These are phyloP conservation scores for Ferdinandea cuprea DNA, from an alignment of 2,888 invertebrate genomes.

Conservation along the genomic window DNA sequence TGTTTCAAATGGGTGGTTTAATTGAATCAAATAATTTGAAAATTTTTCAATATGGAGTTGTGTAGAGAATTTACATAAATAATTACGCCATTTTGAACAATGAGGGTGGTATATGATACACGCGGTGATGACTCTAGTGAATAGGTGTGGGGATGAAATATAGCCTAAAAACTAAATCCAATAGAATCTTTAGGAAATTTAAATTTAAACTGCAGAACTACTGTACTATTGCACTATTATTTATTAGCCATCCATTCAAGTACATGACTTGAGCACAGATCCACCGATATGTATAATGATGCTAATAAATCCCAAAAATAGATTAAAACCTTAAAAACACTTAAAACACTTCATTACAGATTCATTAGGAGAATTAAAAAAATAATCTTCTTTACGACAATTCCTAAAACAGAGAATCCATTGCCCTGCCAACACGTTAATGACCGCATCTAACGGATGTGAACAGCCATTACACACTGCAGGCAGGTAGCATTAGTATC, in stretches of 20 bases:
- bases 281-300: slow-evolving; percentile 41
- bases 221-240: neutral
- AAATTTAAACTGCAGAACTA: too few species aligned
- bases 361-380: slow-evolving; percentile 67
- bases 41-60: slow-evolving; percentile 76
- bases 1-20: slow-evolving; percentile 74
- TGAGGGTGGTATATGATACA: slow-evolving; percentile 3
- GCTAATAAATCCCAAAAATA: slow-evolving; percentile 54
- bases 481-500: neutral
- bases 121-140: too few species aligned
- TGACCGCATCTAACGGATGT: slow-evolving; percentile 68
- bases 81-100: slow-evolving; percentile 63
- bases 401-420: slow-evolving; percentile 45
- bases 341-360: slow-evolving; percentile 66
- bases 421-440: slow-evolving; percentile 62
- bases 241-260: slow-evolving; percentile 3
- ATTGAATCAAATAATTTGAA: slow-evolving; percentile 82
- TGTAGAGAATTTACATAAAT: slow-evolving; percentile 59
- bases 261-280: slow-evolving; percentile 50
- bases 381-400: slow-evolving; percentile 61
- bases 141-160: neutral
- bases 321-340: slow-evolving; percentile 54
- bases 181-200: too few species aligned
- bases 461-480: slow-evolving; percentile 11
- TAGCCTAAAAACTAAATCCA: too few species aligned